A percentile compares a stretch with the other conserved stretches of the same genome.
phyloP scores from a whole-genome alignment of 2,113 vertebrate species.

The Catharus minimus region DNA sequence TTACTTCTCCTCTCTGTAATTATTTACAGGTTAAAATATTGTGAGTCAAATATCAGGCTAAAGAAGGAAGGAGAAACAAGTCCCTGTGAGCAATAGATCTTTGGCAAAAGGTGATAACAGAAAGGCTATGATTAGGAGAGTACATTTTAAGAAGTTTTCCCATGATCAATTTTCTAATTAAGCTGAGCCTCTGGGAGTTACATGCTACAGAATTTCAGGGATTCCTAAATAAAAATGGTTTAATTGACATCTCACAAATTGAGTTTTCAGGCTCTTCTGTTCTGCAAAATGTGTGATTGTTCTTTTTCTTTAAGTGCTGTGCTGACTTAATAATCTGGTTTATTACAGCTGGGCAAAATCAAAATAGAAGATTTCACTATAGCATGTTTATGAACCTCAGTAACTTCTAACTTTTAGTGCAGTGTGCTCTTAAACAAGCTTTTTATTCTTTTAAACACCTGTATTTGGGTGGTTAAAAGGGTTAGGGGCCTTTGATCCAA shows the following conservation, averaged over 20 bases:
- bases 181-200: neutral
- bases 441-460: neutral
- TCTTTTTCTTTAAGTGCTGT: neutral
- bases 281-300: neutral
- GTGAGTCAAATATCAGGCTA: neutral
- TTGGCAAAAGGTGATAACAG: conserved; percentile 32
- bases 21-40: conserved; percentile 64
- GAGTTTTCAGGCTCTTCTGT: neutral
- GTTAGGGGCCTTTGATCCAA: accelerated
- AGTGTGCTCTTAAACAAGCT: neutral
- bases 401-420: neutral
- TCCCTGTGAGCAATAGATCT: conserved; percentile 5
- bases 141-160: conserved; percentile 47
- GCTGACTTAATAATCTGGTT: neutral
- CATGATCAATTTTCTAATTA: conserved; percentile 57
- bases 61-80: neutral
- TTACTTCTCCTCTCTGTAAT: conserved; percentile 38
- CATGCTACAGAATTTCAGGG: conserved; percentile 35
- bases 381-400: neutral
- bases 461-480: neutral
- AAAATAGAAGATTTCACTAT: neutral
- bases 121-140: conserved; percentile 2
- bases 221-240: conserved; percentile 32
- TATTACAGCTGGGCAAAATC: neutral
- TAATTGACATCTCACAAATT: conserved; percentile 51